These are phyloP conservation scores for Hylaea fasciaria DNA, from an alignment of 2,888 invertebrate genomes.

Conservation along the genomic window DNA sequence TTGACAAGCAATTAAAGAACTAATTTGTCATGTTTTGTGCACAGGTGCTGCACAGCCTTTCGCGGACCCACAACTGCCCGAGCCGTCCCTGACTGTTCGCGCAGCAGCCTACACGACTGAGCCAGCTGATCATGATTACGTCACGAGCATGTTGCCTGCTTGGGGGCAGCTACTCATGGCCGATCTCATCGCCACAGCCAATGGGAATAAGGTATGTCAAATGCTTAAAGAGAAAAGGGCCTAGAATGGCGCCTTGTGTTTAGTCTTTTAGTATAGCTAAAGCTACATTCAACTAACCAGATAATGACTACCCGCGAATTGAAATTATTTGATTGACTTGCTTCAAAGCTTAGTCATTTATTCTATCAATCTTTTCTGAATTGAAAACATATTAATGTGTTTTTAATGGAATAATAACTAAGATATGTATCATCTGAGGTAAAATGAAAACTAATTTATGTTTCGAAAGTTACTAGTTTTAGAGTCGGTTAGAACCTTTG, in stretches of 20 bases:
- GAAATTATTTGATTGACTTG: neutral
- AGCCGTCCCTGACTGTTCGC: constrained; percentile 83
- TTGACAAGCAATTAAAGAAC: no score
- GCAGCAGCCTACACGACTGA: constrained; percentile 84
- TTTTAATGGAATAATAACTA: no score
- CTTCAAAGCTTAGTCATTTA: neutral
- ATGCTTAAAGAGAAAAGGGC: constrained; percentile 1
- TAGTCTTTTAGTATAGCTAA: neutral
- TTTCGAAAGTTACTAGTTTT: neutral
- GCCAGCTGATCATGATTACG: constrained; percentile 87
- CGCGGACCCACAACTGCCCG: constrained; percentile 86
- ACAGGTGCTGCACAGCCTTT: constrained; percentile 72
- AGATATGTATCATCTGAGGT: no score
- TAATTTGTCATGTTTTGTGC: constrained; percentile 9
- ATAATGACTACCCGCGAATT: neutral
- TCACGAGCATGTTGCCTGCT: constrained; percentile 90
- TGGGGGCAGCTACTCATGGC: constrained; percentile 92
- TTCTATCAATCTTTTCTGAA: no score
- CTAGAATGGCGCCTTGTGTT: constrained; percentile 11
- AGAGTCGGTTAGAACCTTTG: neutral
- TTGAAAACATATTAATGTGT: no score
- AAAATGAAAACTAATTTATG: no score
- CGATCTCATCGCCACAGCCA: constrained; percentile 89
- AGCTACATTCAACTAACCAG: neutral
- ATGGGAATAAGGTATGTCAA: constrained; percentile 75